A percentile compares a stretch with the other conserved stretches of the same genome.
Conservation (phyloP, 2,113 vertebrate species). For the Caranx melampygus region DNA sequence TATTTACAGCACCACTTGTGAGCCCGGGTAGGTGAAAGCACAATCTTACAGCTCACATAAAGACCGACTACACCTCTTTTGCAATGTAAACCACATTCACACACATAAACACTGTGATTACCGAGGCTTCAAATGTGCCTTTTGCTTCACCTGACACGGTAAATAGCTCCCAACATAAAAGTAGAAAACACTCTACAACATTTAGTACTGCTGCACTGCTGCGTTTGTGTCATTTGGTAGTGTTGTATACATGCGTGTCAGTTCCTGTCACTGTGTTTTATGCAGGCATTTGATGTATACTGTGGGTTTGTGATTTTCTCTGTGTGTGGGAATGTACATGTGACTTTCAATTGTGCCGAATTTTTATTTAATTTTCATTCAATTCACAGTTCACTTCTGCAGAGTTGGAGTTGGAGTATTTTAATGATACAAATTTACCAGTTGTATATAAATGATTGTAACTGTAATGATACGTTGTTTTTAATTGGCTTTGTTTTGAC, state of each 20-base stretch:
- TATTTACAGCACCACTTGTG: background rate
- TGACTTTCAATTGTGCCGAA: conserved; percentile 17
- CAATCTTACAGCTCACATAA: background rate
- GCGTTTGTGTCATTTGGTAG: background rate
- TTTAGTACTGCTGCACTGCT: background rate
- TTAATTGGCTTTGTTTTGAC: conserved; percentile 12
- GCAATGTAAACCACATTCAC: background rate
- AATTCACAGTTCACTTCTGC: background rate
- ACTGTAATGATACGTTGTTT: background rate
- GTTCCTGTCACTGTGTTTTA: background rate
- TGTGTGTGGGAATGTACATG: background rate
- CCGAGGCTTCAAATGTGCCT: conserved; percentile 24
- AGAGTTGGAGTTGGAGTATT: background rate
- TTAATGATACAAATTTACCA: background rate
- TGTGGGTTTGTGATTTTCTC: background rate
- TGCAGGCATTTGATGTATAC: background rate
- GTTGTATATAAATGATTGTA: conserved; percentile 1
- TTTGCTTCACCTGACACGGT: conserved; percentile 29
- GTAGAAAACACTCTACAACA: background rate
- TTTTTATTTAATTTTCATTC: background rate
- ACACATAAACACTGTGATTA: conserved; percentile 3
- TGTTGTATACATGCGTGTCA: background rate
- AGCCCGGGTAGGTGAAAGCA: conserved; percentile 13
- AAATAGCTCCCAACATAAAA: conserved; percentile 25
- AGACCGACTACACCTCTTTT: background rate